These are phyloP conservation scores for Cisticola juncidis DNA, from an alignment of 2,113 vertebrate genomes.

Conservation along the genomic window DNA sequence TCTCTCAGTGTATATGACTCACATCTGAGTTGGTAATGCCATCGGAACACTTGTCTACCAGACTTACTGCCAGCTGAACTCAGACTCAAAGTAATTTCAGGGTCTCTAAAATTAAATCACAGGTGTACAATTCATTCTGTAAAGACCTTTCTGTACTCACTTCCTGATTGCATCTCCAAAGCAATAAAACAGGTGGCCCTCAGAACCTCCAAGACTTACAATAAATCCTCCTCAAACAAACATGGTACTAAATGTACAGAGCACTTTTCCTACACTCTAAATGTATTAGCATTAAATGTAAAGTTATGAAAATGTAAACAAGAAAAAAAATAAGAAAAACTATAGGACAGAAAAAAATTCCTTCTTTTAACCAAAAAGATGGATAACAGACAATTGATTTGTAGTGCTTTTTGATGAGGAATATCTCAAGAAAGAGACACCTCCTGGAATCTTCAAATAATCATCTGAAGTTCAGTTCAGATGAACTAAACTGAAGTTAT, in stretches of 20 bases:
- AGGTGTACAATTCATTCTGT: background rate
- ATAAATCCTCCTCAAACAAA: background rate
- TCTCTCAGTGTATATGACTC: background rate
- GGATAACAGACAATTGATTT: background rate
- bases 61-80: background rate
- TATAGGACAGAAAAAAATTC: background rate
- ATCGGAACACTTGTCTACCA: background rate
- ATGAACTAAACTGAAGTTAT: background rate
- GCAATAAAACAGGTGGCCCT: background rate
- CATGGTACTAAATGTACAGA: rapidly evolving
- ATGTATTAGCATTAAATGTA: background rate
- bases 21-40: background rate
- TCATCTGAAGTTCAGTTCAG: background rate
- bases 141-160: background rate
- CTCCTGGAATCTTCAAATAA: background rate
- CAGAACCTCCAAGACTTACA: background rate
- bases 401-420: background rate
- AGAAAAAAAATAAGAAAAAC: background rate
- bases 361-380: background rate
- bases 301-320: background rate
- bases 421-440: background rate
- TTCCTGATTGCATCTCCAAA: background rate
- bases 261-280: background rate
- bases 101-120: background rate
- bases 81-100: background rate